Evolutionary conservation across 2,888 invertebrate species (phyloP).

Genomic region (Cephus rjabovi): DNA sequence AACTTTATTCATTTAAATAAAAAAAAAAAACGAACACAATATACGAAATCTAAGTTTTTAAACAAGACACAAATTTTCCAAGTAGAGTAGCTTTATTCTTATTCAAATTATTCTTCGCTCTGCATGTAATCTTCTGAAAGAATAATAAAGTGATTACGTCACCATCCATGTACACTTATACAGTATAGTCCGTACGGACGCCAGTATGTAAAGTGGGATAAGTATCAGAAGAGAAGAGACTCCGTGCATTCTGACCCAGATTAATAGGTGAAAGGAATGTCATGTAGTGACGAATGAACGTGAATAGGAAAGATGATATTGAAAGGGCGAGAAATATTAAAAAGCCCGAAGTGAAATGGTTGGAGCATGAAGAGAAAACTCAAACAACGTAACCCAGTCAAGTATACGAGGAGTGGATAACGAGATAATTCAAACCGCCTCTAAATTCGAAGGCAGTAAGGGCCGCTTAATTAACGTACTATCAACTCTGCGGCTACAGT

Average conservation of each 20-base stretch:
- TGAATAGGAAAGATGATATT: not conserved
- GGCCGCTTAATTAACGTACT: constrained; percentile 24
- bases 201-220: not conserved
- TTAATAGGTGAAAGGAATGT: not conserved
- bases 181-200: not conserved
- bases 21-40: not conserved
- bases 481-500: constrained; percentile 25
- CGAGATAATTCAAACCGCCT: constrained; percentile 25
- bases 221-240: not conserved
- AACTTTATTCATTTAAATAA: not conserved
- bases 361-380: not conserved
- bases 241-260: not conserved
- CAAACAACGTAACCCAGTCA: not conserved
- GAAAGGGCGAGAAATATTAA: not conserved
- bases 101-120: not conserved
- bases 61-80: not conserved
- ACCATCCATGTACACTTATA: not conserved
- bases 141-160: not conserved
- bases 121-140: not conserved
- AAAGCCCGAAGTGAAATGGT: not conserved
- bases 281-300: not conserved
- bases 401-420: constrained; percentile 11
- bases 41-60: not conserved
- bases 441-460: constrained; percentile 23
- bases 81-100: not conserved